Evolutionary conservation across 2,797 vertebrate species (phyloP), one percentile per base, ranked within the genome.

Genomic region (Hoplostethus atlanticus): DNA sequence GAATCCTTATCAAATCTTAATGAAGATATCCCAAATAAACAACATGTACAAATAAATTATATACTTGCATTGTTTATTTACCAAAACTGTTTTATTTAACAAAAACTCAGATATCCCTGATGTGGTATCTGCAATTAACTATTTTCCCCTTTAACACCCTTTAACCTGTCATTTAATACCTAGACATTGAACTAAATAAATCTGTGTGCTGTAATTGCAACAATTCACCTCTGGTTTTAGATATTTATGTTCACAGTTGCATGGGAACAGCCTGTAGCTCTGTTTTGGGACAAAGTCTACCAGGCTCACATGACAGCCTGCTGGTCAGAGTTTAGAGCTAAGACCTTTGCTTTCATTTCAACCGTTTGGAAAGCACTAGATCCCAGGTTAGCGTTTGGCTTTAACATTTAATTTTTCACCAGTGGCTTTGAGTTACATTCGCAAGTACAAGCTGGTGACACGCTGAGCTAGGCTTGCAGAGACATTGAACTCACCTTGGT

Each of bases 281-380:
- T 85, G 84, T 86, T 88, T 81, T 76, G 67, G 80, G 68, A 76
- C 73, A 87, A 86, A 84, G 89, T 85, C 71, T 68, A 48, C 40
- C 38, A 10, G 62, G 57, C 58, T 88, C 85, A 77, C 88, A 78
- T 84, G 89, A 89, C 78, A 28, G n/a, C 72, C 64, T 64, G 76
- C 62, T 76, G 81, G 73, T 83, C 84, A 70, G 76, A 76, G 68
- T 87, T 86, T 83, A 85, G 71, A 77, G 71, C 16, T 40, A 72
- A 77, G 69, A 80, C 65, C 71, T 51, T 68, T 61, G 76, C 73
- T 87, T 56, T 52, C 56, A 56, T 62, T 30, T 72, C 47, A 61
- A 9, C 36, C 31, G 11, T 66, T 64, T 76, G 42, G 21, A 65
- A 59, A 80, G 11, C 16, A 17, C 34, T 10, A 25, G 56, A 16